Evolutionary conservation across 2,113 vertebrate genomes (phyloP).

Genomic region (Sander vitreus): DNA sequence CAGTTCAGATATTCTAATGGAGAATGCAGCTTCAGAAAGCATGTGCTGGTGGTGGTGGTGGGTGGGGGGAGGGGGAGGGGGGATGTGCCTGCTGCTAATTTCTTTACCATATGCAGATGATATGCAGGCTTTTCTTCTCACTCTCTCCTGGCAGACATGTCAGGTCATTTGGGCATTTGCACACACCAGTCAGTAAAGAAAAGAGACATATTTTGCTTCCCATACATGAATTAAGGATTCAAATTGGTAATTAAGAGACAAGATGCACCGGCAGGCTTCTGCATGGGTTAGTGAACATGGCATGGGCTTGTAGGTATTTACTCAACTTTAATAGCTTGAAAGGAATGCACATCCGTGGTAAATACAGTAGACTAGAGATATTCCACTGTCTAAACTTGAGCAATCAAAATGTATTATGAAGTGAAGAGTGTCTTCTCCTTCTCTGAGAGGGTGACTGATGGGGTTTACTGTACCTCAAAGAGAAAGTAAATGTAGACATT

Average conservation of each 20-base stretch:
- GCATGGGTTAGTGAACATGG: slow-evolving; percentile 92
- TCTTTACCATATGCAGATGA: slow-evolving; percentile 79
- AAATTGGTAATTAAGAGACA: slow-evolving; percentile 95
- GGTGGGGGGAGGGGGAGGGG: background rate
- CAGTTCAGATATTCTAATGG: slow-evolving; percentile 79
- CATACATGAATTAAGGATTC: slow-evolving; percentile 91
- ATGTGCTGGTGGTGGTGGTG: background rate
- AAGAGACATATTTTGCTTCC: slow-evolving; percentile 89
- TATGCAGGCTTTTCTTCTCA: slow-evolving; percentile 65
- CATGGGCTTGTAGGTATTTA: slow-evolving; percentile 89
- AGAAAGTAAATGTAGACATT: slow-evolving; percentile 23
- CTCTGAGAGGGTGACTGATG: slow-evolving; percentile 1
- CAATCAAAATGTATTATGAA: slow-evolving; percentile 79
- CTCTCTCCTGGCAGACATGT: slow-evolving; percentile 67
- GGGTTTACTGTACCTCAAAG: slow-evolving; percentile 15
- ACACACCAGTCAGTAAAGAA: slow-evolving; percentile 82
- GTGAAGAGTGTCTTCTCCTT: slow-evolving; percentile 27
- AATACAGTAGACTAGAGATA: slow-evolving; percentile 61
- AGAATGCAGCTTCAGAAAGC: slow-evolving; percentile 63
- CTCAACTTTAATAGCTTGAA: slow-evolving; percentile 87
- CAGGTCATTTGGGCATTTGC: slow-evolving; percentile 80
- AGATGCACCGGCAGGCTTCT: slow-evolving; percentile 90
- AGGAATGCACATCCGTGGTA: slow-evolving; percentile 76
- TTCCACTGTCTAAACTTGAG: slow-evolving; percentile 77
- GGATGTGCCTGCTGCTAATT: slow-evolving; percentile 65